phyloP scores from a whole-genome alignment of 2,113 vertebrate genomes.

The Caretta caretta region DNA sequence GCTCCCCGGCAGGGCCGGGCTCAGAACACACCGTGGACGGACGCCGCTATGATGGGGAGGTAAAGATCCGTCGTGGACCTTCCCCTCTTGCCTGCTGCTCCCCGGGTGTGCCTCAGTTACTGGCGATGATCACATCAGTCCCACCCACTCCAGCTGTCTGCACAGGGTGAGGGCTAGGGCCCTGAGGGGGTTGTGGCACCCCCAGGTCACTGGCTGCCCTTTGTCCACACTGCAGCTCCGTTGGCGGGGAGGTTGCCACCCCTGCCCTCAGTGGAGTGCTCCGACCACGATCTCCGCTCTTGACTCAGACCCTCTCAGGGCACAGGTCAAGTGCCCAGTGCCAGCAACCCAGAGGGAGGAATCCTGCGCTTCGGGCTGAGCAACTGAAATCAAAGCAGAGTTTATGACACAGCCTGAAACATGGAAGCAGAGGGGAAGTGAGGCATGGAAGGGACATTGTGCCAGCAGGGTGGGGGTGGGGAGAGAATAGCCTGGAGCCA shows the following conservation, averaged over 20 bases:
- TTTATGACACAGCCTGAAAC: fast-evolving
- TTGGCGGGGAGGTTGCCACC: background rate
- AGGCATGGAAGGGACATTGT: too few species aligned
- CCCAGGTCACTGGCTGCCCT: background rate
- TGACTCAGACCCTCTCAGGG: background rate
- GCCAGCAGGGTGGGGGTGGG: background rate
- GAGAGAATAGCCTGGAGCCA: background rate
- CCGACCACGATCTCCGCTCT: background rate
- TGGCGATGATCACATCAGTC: background rate
- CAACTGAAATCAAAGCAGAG: background rate
- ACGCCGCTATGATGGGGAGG: constrained; percentile 78
- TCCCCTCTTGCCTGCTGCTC: background rate
- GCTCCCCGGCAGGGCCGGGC: constrained; percentile 1
- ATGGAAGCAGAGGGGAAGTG: background rate
- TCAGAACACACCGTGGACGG: constrained; percentile 78
- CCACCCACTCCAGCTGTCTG: background rate
- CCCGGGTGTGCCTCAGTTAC: background rate
- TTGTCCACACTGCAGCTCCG: background rate
- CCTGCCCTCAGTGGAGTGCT: background rate
- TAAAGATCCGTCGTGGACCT: background rate
- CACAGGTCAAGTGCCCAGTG: background rate
- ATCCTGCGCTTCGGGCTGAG: background rate
- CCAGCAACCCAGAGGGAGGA: too few species aligned
- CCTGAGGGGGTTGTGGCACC: too few species aligned
- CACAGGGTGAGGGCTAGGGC: background rate